Evolutionary conservation across 2,113 vertebrate genomes (phyloP), one percentile per base, ranked within the genome.

Genomic region (Misgurnus mizolepis): DNA sequence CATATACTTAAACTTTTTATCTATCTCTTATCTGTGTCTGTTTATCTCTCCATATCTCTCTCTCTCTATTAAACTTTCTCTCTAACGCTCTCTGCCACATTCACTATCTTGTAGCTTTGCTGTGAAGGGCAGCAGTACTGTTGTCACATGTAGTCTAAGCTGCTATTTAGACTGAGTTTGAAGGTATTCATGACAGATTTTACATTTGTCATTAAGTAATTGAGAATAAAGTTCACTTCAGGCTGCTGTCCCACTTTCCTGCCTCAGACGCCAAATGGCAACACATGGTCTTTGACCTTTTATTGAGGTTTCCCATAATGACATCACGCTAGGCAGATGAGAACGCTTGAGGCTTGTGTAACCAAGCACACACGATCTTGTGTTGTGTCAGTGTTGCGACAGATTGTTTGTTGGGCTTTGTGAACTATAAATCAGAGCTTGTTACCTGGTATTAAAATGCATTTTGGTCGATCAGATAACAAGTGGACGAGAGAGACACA

Each of bases 1-100:
- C 79, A 85, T 69, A 80, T 82, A 81, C 66, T 71, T 5, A 27
- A 79, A 76, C 80, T 85, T 6, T 41, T 80, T 18, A 7, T 53
- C 62, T 61, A 72, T 72, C 49, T 67, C 4, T 67, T 34, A 34
- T 34, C 27, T 34, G 8, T 34, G 7, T 78, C 39, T 56, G 22
- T 11, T 12, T 27, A 3, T 70, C 67, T 49, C 40, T 47, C 2
- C 58, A 53, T 64, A 71, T 69, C 64, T 78, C n/a, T 56, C 27
- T 15, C 27, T 77, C 49, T 55, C 62, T 40, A 34, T 22, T 22
- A 22, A 22, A 45, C 67, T n/a, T 9, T 50, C 17, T 70, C 56
- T 70, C 18, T 47, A 1, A 39, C 56, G 53, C 41, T 79, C 4
- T 64, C 7, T n/a, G 47, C 27, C 41, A n/a, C 22, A 18, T n/a